Conservation (phyloP, 1,140 invertebrate genomes). For the Samia ricini region DNA sequence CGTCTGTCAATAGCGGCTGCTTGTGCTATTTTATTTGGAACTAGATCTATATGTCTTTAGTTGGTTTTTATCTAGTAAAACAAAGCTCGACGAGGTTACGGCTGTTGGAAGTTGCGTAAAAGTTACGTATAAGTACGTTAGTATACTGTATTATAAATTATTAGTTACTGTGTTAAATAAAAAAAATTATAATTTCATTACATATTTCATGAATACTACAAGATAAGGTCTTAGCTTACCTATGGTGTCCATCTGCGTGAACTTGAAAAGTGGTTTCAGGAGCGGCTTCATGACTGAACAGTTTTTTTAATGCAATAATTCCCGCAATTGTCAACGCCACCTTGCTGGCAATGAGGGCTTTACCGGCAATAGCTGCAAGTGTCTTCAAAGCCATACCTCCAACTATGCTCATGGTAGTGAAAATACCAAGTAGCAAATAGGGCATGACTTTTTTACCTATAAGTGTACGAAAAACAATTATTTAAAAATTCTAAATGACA, state of each 20-base stretch:
- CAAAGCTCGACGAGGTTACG: too few species aligned
- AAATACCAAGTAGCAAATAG: slow-evolving; percentile 79
- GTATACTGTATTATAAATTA: neutral
- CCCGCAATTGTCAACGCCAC: slow-evolving; percentile 83
- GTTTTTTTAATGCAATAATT: slow-evolving; percentile 83
- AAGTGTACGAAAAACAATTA: slow-evolving; percentile 16
- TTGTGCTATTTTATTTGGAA: too few species aligned
- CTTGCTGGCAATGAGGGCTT: slow-evolving; percentile 83
- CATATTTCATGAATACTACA: neutral
- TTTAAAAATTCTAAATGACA: neutral
- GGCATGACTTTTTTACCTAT: slow-evolving; percentile 76
- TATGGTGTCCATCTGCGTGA: slow-evolving; percentile 81
- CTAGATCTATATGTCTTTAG: too few species aligned
- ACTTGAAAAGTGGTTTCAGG: slow-evolving; percentile 82
- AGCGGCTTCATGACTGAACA: slow-evolving; percentile 80
- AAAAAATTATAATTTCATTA: too few species aligned
- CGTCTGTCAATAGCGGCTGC: too few species aligned
- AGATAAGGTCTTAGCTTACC: slow-evolving; percentile 50
- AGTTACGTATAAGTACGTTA: neutral
- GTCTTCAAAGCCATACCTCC: slow-evolving; percentile 81
- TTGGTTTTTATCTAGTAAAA: too few species aligned
- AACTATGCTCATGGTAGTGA: slow-evolving; percentile 80
- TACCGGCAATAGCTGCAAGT: slow-evolving; percentile 81
- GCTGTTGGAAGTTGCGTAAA: too few species aligned
- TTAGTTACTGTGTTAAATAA: too few species aligned